A percentile compares a stretch with the other conserved stretches of the same genome.
Evolutionary conservation across 2,797 vertebrate genomes (phyloP).

Genomic region (Eidolon dupreanum): DNA sequence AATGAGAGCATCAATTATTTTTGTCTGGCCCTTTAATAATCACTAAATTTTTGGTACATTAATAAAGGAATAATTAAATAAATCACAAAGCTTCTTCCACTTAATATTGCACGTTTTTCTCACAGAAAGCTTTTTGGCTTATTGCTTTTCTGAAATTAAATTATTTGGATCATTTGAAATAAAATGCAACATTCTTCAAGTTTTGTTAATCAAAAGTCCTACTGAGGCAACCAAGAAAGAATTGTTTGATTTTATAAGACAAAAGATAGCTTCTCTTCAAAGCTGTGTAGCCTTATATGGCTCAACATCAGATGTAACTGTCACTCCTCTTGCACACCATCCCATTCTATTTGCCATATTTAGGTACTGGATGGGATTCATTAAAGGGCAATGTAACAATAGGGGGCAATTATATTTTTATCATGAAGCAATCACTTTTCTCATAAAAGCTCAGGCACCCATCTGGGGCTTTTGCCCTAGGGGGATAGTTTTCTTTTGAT

Average conservation of each 20-base stretch:
- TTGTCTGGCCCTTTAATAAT: not conserved
- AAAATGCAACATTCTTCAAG: not conserved
- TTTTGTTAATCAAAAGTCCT: constrained; percentile 7
- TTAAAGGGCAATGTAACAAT: constrained; percentile 69
- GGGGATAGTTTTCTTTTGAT: constrained; percentile 73
- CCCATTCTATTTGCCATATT: constrained; percentile 62
- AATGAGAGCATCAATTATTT: not conserved
- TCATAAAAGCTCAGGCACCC: constrained; percentile 64
- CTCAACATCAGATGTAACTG: constrained; percentile 54
- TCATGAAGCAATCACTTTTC: constrained; percentile 76
- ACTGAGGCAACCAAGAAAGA: not conserved
- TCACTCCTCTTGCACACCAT: constrained; percentile 20
- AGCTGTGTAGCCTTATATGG: not conserved
- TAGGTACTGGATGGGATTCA: constrained; percentile 69
- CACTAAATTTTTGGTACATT: not conserved
- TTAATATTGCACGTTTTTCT: not conserved
- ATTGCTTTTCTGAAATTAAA: constrained; percentile 18
- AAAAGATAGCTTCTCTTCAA: constrained; percentile 35
- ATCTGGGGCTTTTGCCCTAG: constrained; percentile 71
- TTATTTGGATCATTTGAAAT: constrained; percentile 40
- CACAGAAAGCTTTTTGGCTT: not conserved
- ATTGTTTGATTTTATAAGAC: constrained; percentile 31
- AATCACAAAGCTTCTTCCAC: not conserved
- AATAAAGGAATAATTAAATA: constrained; percentile 17
- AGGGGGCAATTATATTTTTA: constrained; percentile 81